These are phyloP conservation scores for Steatornis caripensis DNA, from an alignment of 2,113 vertebrate species.

Conservation along the genomic window DNA sequence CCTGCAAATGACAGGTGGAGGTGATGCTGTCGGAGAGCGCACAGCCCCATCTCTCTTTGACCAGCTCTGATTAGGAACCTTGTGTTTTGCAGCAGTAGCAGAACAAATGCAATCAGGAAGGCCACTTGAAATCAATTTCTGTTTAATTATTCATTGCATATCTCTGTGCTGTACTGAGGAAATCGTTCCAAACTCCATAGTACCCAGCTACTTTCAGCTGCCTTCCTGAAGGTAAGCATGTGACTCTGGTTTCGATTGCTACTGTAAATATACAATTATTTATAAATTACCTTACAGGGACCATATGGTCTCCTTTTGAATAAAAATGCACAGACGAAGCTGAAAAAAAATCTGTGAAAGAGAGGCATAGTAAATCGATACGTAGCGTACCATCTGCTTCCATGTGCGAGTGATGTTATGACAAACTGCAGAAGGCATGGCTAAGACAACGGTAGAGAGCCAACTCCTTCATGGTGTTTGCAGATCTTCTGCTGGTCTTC, in stretches of 20 bases:
- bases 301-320: constrained; percentile 30
- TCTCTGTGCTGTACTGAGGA: neutral
- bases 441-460: neutral
- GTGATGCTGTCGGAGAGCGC: rapidly evolving
- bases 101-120: constrained; percentile 4
- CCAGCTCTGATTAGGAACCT: neutral
- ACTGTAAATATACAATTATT: constrained; percentile 39
- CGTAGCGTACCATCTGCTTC: constrained; percentile 48
- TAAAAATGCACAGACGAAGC: constrained; percentile 12
- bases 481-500: constrained; percentile 23
- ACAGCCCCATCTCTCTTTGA: rapidly evolving
- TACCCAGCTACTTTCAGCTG: neutral
- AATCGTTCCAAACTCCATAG: neutral
- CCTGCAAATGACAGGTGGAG: neutral
- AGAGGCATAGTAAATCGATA: constrained; percentile 41
- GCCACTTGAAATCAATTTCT: constrained; percentile 1
- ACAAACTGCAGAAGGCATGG: neutral
- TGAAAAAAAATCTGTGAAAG: constrained; percentile 5
- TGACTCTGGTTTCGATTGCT: neutral
- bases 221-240: constrained; percentile 15
- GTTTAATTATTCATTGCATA: constrained; percentile 52
- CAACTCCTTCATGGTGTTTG: neutral
- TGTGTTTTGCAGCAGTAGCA: neutral
- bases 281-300: constrained; percentile 48
- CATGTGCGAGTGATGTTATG: neutral